Evolutionary conservation across 2,797 vertebrate species (phyloP).

Genomic region (Esox masquinongy): DNA sequence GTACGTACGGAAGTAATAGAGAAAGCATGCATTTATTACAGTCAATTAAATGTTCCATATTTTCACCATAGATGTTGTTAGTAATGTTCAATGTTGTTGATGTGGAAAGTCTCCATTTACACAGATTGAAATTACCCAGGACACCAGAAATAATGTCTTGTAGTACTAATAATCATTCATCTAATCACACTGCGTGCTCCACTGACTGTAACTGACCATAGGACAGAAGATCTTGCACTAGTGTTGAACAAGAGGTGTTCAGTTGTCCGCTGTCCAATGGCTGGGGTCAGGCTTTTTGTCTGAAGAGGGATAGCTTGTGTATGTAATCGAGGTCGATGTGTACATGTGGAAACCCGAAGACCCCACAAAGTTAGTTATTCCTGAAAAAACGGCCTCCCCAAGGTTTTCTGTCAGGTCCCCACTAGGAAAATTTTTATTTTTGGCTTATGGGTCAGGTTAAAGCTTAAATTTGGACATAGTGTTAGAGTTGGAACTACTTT

Average conservation of each 20-base stretch:
- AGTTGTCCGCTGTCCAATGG: no score
- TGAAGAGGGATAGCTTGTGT: neutral
- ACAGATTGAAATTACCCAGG: neutral
- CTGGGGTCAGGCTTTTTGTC: no score
- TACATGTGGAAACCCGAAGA: no score
- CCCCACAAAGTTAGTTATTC: no score
- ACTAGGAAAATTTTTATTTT: no score
- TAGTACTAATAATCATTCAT: no score
- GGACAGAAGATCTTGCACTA: neutral
- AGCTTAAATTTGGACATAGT: no score
- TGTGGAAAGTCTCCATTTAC: neutral
- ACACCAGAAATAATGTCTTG: neutral
- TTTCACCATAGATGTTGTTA: neutral
- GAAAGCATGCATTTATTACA: slow-evolving; percentile 1
- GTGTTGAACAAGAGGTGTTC: no score
- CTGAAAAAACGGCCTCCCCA: no score
- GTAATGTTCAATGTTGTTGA: neutral
- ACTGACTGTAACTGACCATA: neutral
- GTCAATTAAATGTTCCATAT: slow-evolving; percentile 8
- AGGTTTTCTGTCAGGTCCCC: no score
- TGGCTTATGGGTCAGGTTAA: no score
- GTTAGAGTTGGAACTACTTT: no score
- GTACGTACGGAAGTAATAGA: neutral
- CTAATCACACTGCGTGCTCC: neutral
- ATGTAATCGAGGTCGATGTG: neutral